These are phyloP conservation scores for Gandaritis pyraliata DNA, from an alignment of 2,888 invertebrate genomes.

Conservation along the genomic window DNA sequence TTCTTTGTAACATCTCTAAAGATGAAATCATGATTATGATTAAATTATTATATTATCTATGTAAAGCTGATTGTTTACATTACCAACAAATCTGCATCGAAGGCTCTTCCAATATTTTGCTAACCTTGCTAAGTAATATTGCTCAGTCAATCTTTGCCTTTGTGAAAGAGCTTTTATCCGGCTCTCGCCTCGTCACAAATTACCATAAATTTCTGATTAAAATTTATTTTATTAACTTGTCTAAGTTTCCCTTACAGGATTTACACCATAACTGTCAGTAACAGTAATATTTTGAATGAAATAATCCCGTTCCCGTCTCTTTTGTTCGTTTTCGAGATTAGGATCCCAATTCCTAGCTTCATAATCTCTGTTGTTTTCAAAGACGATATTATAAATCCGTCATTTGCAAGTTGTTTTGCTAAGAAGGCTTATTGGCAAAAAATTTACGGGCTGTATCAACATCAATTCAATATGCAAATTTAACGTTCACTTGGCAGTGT, in stretches of 20 bases:
- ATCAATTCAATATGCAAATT: slow-evolving; percentile 36
- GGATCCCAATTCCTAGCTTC: slow-evolving; percentile 16
- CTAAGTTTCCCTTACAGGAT: slow-evolving; percentile 39
- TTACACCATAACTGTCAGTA: slow-evolving; percentile 42
- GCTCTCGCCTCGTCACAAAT: slow-evolving; percentile 49
- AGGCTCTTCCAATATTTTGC: slow-evolving; percentile 35
- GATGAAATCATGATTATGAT: no score
- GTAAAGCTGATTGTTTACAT: slow-evolving; percentile 28
- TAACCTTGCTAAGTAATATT: slow-evolving; percentile 47
- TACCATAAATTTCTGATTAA: slow-evolving; percentile 64
- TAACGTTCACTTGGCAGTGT: slow-evolving; percentile 30
- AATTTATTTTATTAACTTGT: slow-evolving; percentile 55
- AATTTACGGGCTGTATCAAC: slow-evolving; percentile 28
- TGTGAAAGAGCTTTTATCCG: slow-evolving; percentile 50
- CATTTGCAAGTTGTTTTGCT: slow-evolving; percentile 18
- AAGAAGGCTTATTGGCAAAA: slow-evolving; percentile 24
- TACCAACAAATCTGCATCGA: slow-evolving; percentile 25
- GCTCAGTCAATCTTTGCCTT: slow-evolving; percentile 55
- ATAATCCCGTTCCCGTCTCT: slow-evolving; percentile 24
- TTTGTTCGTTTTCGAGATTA: slow-evolving; percentile 32
- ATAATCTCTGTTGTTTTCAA: slow-evolving; percentile 19
- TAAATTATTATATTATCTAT: neutral
- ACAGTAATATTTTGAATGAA: slow-evolving; percentile 36
- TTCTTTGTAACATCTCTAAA: no score
- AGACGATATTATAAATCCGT: slow-evolving; percentile 21